Percentiles rank a stretch among this genome's conserved stretches.
These are phyloP conservation scores for Volucella inflata DNA, from an alignment of 2,888 invertebrate genomes.

Conservation along the genomic window DNA sequence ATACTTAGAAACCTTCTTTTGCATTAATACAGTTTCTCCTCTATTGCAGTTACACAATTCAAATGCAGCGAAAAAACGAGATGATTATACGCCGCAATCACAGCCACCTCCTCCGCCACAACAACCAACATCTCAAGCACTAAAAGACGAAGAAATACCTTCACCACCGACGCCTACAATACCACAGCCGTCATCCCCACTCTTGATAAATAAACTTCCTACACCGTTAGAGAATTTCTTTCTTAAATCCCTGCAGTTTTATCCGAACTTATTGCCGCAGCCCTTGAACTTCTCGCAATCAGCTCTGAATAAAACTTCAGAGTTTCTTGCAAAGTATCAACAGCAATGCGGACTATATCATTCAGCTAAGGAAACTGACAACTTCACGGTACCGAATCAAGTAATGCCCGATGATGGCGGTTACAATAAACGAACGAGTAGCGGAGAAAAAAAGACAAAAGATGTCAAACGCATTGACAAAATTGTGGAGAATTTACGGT, in stretches of 20 bases:
- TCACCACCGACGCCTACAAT: constrained; percentile 64
- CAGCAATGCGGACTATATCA: constrained; percentile 82
- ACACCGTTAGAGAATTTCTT: constrained; percentile 83
- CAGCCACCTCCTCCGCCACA: constrained; percentile 22
- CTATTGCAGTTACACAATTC: constrained; percentile 78
- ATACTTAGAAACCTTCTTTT: background rate
- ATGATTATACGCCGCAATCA: constrained; percentile 61
- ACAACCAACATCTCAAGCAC: constrained; percentile 52
- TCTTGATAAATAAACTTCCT: constrained; percentile 79
- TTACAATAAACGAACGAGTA: constrained; percentile 78
- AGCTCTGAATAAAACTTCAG: constrained; percentile 82
- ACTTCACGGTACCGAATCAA: constrained; percentile 28
- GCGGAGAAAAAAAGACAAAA: constrained; percentile 78
- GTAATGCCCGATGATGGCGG: constrained; percentile 75
- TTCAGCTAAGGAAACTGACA: constrained; percentile 55
- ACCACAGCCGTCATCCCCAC: constrained; percentile 53
- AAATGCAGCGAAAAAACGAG: constrained; percentile 78
- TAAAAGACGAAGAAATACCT: constrained; percentile 71
- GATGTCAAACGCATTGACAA: constrained; percentile 84
- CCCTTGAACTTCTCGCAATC: constrained; percentile 84
- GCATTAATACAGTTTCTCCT: constrained; percentile 1
- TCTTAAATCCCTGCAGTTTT: constrained; percentile 83
- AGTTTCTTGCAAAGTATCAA: constrained; percentile 83
- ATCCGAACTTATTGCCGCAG: constrained; percentile 82
- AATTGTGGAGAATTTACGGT: constrained; percentile 83